Base-by-base conservation (phyloP, 2,797 vertebrate species). In the Pangasius mekongensis region DNA sequence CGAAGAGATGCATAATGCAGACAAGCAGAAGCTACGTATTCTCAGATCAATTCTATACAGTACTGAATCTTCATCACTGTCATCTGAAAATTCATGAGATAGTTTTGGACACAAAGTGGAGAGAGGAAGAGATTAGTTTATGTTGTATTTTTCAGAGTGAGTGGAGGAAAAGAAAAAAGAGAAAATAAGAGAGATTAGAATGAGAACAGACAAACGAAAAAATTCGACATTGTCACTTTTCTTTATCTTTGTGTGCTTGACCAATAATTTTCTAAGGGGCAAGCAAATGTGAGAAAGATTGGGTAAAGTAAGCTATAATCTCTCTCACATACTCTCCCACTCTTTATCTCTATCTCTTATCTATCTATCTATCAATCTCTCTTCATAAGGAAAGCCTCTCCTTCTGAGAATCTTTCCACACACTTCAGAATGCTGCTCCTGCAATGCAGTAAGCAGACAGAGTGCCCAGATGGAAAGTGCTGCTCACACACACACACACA, bases 381-480 rank as follows among this genome's bases (percentile, higher is more conserved):
- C 64, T 87, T 33, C 54, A 62, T 82, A 82, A 82, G 30, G n/a
- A 22, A 83, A 27, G n/a, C 64, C 18, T 49, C n/a, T 84, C 82
- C 47, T 67, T 84, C 43, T 84, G 27, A 66, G 24, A 83, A 66
- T 85, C 74, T 74, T 66, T 88, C 85, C 83, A 81, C 66, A 67
- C 73, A 62, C 74, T 64, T 88, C 82, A 87, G 90, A 91, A 92
- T 88, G 89, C 92, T 90, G 91, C 91, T 93, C 91, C 95, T 95
- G 95, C 95, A 95, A 93, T 95, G 95, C 95, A 95, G 94, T 94
- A 94, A 94, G 94, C 91, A 93, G 92, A 86, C 91, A 86, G 86
- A 92, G 78, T n/a, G 89, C 78, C 69, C 74, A 84, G 90, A 80
- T 66, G 83, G 71, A 88, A 90, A 66, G 83, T 27, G 84, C 81